Evolutionary conservation across 1,140 invertebrate genomes (phyloP).

Genomic region (Drosophila seguyi): DNA sequence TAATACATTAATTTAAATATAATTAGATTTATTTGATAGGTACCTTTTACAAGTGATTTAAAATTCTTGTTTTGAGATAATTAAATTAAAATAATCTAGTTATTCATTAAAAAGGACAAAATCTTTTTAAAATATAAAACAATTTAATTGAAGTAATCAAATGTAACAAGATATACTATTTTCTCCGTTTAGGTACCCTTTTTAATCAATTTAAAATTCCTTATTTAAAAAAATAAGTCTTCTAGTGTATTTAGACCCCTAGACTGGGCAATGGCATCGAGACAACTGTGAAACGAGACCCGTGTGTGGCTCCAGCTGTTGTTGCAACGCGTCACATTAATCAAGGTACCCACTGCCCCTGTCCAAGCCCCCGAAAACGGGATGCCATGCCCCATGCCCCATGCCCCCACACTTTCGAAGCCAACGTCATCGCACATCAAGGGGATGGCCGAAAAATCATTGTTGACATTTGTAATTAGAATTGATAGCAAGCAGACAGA

Average conservation of each 20-base stretch:
- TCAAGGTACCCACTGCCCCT: conserved; percentile 63
- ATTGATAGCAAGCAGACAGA: conserved; percentile 74
- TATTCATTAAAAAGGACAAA: too few relatives aligned
- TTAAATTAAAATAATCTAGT: too few relatives aligned
- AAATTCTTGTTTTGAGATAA: too few relatives aligned
- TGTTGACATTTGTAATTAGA: conserved; percentile 83
- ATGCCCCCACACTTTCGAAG: conserved; percentile 1
- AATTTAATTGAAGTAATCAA: background rate
- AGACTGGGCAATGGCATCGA: conserved; percentile 13
- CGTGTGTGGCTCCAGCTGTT: conserved; percentile 44
- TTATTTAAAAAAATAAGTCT: background rate
- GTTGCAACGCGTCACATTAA: conserved; percentile 73
- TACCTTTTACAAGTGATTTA: too few relatives aligned
- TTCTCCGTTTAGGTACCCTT: background rate
- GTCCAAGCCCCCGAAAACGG: conserved; percentile 20
- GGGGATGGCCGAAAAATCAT: conserved; percentile 77
- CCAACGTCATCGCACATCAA: conserved; percentile 48
- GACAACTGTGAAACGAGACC: conserved; percentile 35
- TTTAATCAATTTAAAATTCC: too few relatives aligned
- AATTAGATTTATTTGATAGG: too few relatives aligned
- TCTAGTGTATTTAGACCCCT: conserved; percentile 5
- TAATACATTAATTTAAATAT: too few relatives aligned
- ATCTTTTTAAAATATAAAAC: too few relatives aligned
- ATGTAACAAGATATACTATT: background rate
- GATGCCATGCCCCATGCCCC: background rate